Base-by-base conservation (phyloP, 2,113 vertebrate species). In the Myodes glareolus region DNA sequence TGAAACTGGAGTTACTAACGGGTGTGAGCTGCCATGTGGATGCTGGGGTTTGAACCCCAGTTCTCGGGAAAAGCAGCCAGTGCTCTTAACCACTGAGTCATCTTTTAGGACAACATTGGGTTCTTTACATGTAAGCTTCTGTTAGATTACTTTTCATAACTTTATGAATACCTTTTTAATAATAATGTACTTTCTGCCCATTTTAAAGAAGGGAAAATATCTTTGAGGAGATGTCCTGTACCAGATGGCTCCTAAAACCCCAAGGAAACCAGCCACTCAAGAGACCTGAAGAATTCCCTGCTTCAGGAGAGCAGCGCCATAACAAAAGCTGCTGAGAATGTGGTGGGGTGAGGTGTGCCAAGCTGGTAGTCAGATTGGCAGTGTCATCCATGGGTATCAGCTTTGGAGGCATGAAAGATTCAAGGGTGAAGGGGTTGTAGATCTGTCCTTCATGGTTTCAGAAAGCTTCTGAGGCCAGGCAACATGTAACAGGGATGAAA, bases 111-210 rank as follows among this genome's bases (percentile, higher is more conserved):
- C 33, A 73, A 77, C 73, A 52, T 23, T 65, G 70, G 2, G 52
- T 93, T 89, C 33, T 45, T 65, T 55, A 55, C 11, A n/a, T 33
- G 14, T 58, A 76, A 80, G 55, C 91, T 94, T 45, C 63, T 67
- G 29, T 68, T 81, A 91, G 70, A 39, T 72, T 89, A 93, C 42
- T 89, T 96, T 96, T 89, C n/a, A 91, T 42, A 86, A 25, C 58
- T 93, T 58, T 88, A 76, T 67, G 39, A 5, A 47, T 67, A 31
- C 72, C 50, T 85, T 95, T 50, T 55, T 21, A 19, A 87, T 81
- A 7, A 77, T 45, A 88, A 78, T 70, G 65, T 27, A 88, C 50
- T 86, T 94, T 95, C 17, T 81, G 42, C 47, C 33, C 72, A 88
- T 70, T 81, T 91, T 80, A 39, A 77, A 75, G 39, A 90, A 36